Percentiles rank a stretch among this genome's conserved stretches.
Conservation (phyloP, 2,888 invertebrate species). For the Melinaea marsaeus region DNA sequence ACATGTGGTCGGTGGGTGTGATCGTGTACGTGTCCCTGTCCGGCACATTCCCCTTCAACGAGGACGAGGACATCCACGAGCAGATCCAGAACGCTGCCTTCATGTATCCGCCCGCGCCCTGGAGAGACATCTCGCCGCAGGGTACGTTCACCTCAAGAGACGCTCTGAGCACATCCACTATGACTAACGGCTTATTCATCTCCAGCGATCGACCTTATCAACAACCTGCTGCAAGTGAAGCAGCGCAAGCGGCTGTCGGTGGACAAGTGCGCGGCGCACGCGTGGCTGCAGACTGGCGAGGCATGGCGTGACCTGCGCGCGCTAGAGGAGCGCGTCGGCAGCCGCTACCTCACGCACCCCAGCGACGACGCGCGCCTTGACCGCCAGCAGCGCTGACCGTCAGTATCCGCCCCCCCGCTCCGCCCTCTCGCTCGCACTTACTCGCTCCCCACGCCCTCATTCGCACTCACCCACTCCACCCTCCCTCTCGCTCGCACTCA, state of each 20-base stretch:
- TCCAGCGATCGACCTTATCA: slow-evolving; percentile 97
- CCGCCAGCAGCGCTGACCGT: slow-evolving; percentile 29
- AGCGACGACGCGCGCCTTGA: slow-evolving; percentile 50
- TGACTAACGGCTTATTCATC: neutral
- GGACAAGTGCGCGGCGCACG: slow-evolving; percentile 95
- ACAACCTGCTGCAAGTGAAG: slow-evolving; percentile 97
- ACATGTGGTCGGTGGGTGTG: slow-evolving; percentile 99
- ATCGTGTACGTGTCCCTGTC: slow-evolving; percentile 99
- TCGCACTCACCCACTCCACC: neutral
- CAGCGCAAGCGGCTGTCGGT: slow-evolving; percentile 96
- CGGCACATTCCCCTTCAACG: slow-evolving; percentile 99
- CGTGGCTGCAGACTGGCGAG: slow-evolving; percentile 97
- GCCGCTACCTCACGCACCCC: slow-evolving; percentile 66
- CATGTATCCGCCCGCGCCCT: slow-evolving; percentile 99
- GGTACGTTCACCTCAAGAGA: slow-evolving; percentile 37
- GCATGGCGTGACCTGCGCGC: slow-evolving; percentile 96
- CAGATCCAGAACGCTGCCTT: slow-evolving; percentile 99
- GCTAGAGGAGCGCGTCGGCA: slow-evolving; percentile 80
- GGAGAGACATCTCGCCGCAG: slow-evolving; percentile 93
- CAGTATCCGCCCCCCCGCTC: neutral
- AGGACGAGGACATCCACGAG: slow-evolving; percentile 99
- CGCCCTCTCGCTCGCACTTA: neutral
- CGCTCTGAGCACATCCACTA: neutral
- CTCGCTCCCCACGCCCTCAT: neutral
- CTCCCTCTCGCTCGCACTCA: neutral